Evolutionary conservation across 1,140 invertebrate species (phyloP), one percentile per base, ranked within the genome.

Genomic region (Drosophila albomicans): DNA sequence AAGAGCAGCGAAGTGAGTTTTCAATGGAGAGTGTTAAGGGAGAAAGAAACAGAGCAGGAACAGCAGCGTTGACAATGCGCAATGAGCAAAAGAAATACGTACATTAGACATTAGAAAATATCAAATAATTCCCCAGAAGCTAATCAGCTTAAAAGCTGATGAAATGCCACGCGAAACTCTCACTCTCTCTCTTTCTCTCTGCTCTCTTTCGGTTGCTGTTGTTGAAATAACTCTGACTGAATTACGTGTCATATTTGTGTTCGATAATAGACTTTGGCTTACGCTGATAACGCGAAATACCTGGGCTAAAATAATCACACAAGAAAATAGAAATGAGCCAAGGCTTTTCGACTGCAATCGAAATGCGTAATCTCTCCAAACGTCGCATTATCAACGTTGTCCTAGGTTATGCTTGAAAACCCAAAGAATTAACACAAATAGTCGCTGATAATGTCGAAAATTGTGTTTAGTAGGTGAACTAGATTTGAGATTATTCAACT

Each of bases 81-180:
- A 7, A 15, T 13, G 28, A 20, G 20, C 20, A 20, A 20, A 46
- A 20, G 35, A 65, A 57, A 7, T 54, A 52, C 35, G 38, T 20
- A 20, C 48, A 56, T 56, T 66, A 46, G 15, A 16, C 20, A 64
- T 51, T 51, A 11, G 4, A 35, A 45, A 63, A 62, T 59, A 49
- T 67, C 30, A 49, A 67, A 59, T 76, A 20, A 56, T 71, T 48
- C 8, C 32, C 67, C 38, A 25, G 11, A 13, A 56, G 13, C 45
- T 71, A 71, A 71, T 64, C 67, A 54, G 59, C 67, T 64, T 70
- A 56, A 20, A 25, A 45, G 38, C 13, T 54, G 20, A 68, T 41
- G n/a, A 43, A 51, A 68, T 20, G 13, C 11, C n/a, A 5, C 46
- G 20, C 32, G 15, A 30, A 20, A 41, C 5, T 15, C 30, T 7